Evolutionary conservation across 2,797 vertebrate species (phyloP).

Genomic region (Phrynocephalus vlangalii): DNA sequence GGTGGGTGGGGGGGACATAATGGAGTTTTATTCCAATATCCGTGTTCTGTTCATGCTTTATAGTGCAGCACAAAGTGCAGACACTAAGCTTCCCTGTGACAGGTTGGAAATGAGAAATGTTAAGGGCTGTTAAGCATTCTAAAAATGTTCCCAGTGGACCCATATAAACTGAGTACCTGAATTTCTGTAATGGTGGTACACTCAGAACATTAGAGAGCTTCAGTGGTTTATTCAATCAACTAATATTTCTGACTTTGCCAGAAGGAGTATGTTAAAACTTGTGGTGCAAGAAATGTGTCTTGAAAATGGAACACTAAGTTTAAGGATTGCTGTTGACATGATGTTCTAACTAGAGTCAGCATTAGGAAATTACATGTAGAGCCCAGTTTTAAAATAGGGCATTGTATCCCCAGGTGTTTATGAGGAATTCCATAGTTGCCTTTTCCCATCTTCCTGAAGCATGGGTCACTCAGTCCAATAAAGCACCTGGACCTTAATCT

Average conservation of each 20-base stretch:
- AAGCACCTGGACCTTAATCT: too few species aligned
- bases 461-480: neutral
- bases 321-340: neutral
- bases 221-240: conserved; percentile 39
- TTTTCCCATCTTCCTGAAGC: neutral
- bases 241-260: conserved; percentile 18
- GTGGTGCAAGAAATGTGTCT: conserved; percentile 5
- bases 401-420: neutral
- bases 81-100: conserved; percentile 52
- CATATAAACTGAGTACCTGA: conserved; percentile 54
- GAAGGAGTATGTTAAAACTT: conserved; percentile 26
- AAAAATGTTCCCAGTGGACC: conserved; percentile 52
- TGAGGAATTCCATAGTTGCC: neutral
- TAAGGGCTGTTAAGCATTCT: conserved; percentile 65
- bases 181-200: conserved; percentile 56
- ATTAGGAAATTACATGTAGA: neutral
- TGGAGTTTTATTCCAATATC: conserved; percentile 53
- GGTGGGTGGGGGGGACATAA: neutral
- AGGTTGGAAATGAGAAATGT: conserved; percentile 68
- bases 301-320: conserved; percentile 8
- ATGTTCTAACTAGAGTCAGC: neutral
- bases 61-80: conserved; percentile 58
- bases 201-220: conserved; percentile 11
- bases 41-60: conserved; percentile 53
- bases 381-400: neutral